Base-by-base conservation (phyloP, 2,797 vertebrate genomes). In the Notolabrus celidotus region DNA sequence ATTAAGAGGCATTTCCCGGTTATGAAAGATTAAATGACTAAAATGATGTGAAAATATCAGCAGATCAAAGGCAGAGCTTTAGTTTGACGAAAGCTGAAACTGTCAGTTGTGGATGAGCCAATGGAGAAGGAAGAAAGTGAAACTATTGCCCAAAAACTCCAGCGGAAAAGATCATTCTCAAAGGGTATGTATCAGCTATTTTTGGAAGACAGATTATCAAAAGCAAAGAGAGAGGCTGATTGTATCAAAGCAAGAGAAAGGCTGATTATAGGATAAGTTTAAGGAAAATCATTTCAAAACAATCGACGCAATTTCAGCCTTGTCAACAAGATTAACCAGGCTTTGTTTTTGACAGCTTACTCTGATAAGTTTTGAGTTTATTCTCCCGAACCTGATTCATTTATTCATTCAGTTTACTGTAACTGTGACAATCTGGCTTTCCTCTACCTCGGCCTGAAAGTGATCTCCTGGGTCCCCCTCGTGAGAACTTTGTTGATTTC, bases 31-130 rank as follows among this genome's bases (percentile, higher is more conserved):
- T 68, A 86, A 87, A 85, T 86, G 79, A 85, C 77, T 79, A 65
- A 77, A 89, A 80, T 77, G 68, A 67, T 84, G 61, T 83, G 73
- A 80, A 86, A 86, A 83, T 85, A 88, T 87, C 83, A 83, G 71
- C 69, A 72, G 90, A 91, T 92, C 85, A 92, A 90, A 91, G 81
- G 67, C 51, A 65, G 54, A 57, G 72, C 49, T 76, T 66, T 70
- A 69, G 86, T 72, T 81, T 90, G 85, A 92, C 80, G 81, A 73
- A 88, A 86, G 79, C 75, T 69, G 61, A 78, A 85, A 72, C 68
- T 86, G 86, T 88, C 85, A 85, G 79, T 68, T 71, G 74, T 83
- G 88, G 87, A 88, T 89, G 88, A 92, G 85, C 85, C 88, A 90
- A 90, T 71, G 74, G 61, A 84, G 74, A 67, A 56, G 74, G 71